Evolutionary conservation across 2,797 vertebrate species (phyloP), one percentile per base, ranked within the genome.

Genomic region (Labroides dimidiatus): DNA sequence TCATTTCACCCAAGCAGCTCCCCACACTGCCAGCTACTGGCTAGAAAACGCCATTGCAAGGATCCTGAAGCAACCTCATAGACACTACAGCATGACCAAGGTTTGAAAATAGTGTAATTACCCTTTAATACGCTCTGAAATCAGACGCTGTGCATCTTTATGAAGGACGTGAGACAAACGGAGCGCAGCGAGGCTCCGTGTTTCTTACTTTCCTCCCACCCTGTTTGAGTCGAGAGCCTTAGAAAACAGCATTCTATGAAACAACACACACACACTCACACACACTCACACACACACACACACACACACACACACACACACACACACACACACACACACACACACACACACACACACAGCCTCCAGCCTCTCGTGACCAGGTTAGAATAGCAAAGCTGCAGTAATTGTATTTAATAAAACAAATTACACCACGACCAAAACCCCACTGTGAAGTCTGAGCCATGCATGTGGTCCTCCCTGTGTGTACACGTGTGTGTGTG

Each of bases 391-490:
- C 65, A 77, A 86, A 83, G 56, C 0, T 60, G 47, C 24, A 72
- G 60, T 80, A 85, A 86, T 74, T 73, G 64, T 83, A 75, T 88
- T 87, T 75, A 81, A 85, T 84, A 59, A 81, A 85, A 77, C 64
- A 84, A 87, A 89, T 91, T 63, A 84, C 64, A 62, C 65, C 55
- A 27, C 48, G 51, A 64, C 50, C 64, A 52, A 64, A 81, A 66
- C 75, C 69, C 61, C 23, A 24, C 60, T 58, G 44, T 82, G 71
- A 78, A 75, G 76, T 56, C 55, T 60, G 65, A 71, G 56, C 70
- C 15, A 11, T 30, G n/a, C 64, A 23, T 54, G 62, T 47, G 24
- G 41, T 30, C 20, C 20, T 13, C 27, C 67, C n/a, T 47, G 66
- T 41, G 53, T 60, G 56, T 56, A 60, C 14, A 30, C 58, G 47